Conservation (phyloP, 2,797 vertebrate species). For the Lacerta bilineata region DNA sequence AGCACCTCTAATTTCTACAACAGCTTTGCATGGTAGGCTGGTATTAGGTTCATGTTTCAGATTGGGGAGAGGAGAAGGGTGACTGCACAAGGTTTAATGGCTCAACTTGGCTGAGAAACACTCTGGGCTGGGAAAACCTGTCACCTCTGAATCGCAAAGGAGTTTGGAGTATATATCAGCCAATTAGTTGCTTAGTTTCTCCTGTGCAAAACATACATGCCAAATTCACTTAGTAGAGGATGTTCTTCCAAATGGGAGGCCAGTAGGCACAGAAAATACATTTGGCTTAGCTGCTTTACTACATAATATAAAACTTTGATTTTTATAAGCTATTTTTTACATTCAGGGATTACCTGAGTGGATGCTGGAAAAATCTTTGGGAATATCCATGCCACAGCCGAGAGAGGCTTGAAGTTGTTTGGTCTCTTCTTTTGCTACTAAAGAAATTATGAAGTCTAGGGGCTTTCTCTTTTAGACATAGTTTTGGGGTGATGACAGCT, state of each 20-base stretch:
- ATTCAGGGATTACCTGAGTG: not conserved
- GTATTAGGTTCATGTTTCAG: not conserved
- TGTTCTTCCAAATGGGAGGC: not conserved
- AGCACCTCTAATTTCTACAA: not conserved
- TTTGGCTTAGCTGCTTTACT: not conserved
- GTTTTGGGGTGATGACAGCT: not conserved
- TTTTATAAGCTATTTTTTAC: not conserved
- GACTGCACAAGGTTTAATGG: not conserved
- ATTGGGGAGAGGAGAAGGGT: not conserved
- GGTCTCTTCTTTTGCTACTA: not conserved
- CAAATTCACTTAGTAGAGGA: too few relatives aligned
- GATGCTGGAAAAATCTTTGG: not conserved
- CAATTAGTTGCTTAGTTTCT: not conserved
- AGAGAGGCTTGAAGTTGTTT: not conserved
- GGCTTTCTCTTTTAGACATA: not conserved
- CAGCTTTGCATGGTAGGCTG: not conserved
- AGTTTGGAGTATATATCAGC: too few relatives aligned
- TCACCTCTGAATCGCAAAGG: not conserved
- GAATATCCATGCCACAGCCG: not conserved
- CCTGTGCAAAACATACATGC: too few relatives aligned
- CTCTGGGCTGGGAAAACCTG: not conserved
- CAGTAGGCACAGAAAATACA: not conserved
- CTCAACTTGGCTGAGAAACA: not conserved
- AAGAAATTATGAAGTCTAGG: not conserved
- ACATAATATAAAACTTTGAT: not conserved